A percentile compares a stretch with the other conserved stretches of the same genome.
phyloP scores from a whole-genome alignment of 2,888 invertebrate genomes.

The Aphidoletes aphidimyza region DNA sequence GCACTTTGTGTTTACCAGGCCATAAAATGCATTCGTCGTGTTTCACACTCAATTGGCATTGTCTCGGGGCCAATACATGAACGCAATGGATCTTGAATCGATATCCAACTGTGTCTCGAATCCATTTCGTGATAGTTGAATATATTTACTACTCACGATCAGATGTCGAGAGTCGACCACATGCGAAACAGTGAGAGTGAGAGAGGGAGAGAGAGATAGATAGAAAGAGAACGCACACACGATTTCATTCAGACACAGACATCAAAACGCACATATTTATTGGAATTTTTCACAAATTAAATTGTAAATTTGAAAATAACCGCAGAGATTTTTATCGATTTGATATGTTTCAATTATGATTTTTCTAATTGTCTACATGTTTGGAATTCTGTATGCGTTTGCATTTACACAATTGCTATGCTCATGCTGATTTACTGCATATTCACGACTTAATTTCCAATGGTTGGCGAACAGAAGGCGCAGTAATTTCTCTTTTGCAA shows the following conservation, averaged over 20 bases:
- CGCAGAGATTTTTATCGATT: constrained; percentile 43
- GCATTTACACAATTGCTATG: neutral
- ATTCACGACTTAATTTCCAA: constrained; percentile 24
- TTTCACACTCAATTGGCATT: constrained; percentile 51
- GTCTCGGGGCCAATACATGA: too few relatives aligned
- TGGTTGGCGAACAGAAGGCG: neutral
- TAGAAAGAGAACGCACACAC: neutral
- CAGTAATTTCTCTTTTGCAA: neutral
- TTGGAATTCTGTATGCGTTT: neutral
- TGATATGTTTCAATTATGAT: constrained; percentile 40
- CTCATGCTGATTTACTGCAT: constrained; percentile 23
- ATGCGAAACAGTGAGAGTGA: too few relatives aligned
- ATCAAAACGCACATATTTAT: neutral
- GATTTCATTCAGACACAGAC: too few relatives aligned
- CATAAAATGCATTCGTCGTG: constrained; percentile 51
- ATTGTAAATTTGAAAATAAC: constrained; percentile 42
- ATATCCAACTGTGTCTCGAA: constrained; percentile 10
- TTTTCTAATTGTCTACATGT: constrained; percentile 24
- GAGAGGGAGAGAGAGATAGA: neutral
- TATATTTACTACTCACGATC: constrained; percentile 41
- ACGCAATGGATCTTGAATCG: neutral
- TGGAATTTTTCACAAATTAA: constrained; percentile 38
- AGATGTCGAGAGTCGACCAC: neutral
- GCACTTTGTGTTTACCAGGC: constrained; percentile 41
- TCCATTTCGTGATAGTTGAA: constrained; percentile 49